A percentile compares a stretch with the other conserved stretches of the same genome.
These are phyloP conservation scores for Neodon shergylaensis DNA, from an alignment of 2,113 vertebrate species.

Conservation along the genomic window DNA sequence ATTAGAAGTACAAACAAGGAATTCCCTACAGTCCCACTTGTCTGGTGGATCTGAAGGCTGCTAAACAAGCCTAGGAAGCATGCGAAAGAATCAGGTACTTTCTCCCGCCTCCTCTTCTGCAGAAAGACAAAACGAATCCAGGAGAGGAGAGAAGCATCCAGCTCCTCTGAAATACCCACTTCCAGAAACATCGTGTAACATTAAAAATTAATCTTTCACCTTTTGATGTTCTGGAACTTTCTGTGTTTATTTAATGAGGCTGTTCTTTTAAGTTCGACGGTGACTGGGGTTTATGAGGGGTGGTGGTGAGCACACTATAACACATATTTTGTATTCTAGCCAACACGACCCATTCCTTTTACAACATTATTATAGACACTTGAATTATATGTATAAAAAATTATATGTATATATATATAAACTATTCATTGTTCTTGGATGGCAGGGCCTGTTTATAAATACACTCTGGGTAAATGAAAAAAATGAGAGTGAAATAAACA, in stretches of 20 bases:
- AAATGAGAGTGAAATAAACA: not conserved
- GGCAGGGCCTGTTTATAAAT: constrained; percentile 29
- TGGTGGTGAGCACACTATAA: not conserved
- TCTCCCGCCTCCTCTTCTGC: not conserved
- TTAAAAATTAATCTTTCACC: constrained; percentile 54
- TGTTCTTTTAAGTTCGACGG: constrained; percentile 25
- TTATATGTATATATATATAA: not conserved
- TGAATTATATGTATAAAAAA: not conserved
- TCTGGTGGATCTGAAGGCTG: constrained; percentile 38
- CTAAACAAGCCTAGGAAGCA: constrained; percentile 30
- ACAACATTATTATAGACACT: not conserved
- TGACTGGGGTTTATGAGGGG: not conserved
- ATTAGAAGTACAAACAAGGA: constrained; percentile 71
- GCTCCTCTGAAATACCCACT: not conserved
- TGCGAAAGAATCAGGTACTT: not conserved
- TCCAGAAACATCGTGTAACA: not conserved
- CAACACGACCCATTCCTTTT: not conserved
- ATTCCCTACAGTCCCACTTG: constrained; percentile 44
- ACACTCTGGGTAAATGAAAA: not conserved
- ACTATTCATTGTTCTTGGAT: not conserved
- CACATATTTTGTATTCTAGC: not conserved
- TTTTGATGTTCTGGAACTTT: not conserved
- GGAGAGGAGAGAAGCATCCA: not conserved
- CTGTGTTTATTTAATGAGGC: not conserved
- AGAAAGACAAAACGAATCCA: not conserved